phyloP scores from a whole-genome alignment of 2,797 vertebrate species.

The Ctenosaura bakeri region DNA sequence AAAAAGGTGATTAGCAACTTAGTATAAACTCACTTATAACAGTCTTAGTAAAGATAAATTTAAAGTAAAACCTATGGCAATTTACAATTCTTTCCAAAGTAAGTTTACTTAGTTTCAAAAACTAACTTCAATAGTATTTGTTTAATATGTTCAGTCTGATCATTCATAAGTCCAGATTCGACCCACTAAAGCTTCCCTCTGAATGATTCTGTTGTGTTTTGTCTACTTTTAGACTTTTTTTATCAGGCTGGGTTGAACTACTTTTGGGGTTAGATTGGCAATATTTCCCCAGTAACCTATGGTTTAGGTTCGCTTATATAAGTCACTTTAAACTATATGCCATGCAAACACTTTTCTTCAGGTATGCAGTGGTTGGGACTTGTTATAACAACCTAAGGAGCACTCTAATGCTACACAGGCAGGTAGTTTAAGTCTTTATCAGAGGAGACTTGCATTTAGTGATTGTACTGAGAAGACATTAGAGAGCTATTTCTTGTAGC shows the following conservation, averaged over 20 bases:
- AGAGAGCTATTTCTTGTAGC: neutral
- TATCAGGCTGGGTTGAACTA: too few relatives aligned
- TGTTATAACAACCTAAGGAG: neutral
- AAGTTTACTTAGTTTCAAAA: neutral
- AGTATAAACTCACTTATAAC: neutral
- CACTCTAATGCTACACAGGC: neutral
- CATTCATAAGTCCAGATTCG: neutral
- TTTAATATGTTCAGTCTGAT: neutral
- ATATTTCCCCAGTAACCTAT: neutral
- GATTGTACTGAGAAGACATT: neutral
- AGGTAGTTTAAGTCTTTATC: neutral
- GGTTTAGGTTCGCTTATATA: neutral
- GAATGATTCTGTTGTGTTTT: too few relatives aligned
- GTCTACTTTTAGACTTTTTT: neutral
- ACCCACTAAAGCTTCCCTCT: neutral
- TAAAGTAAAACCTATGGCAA: slow-evolving; percentile 1
- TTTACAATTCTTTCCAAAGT: slow-evolving; percentile 12
- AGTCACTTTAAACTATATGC: neutral
- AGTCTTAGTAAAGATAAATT: neutral
- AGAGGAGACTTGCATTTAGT: slow-evolving; percentile 14
- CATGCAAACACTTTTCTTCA: neutral
- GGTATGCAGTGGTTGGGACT: neutral
- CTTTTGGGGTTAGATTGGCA: neutral
- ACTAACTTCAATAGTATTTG: neutral
- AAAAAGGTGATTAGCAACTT: slow-evolving; percentile 18